A percentile compares a stretch with the other conserved stretches of the same genome.
Conservation (phyloP, 2,113 vertebrate genomes). For the Phycodurus eques region DNA sequence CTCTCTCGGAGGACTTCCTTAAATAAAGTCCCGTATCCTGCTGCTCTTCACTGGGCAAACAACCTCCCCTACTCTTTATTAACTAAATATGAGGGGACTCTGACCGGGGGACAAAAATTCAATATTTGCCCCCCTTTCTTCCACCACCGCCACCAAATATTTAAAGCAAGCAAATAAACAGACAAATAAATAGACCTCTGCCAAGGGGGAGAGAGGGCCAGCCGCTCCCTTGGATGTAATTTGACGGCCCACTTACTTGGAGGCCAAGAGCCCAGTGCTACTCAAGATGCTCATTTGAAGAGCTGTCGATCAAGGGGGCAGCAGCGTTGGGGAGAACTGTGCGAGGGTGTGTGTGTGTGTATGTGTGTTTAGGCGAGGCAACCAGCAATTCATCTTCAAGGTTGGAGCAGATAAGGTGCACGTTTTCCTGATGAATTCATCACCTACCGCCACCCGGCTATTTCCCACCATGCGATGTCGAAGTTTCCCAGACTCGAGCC, state of each 20-base stretch:
- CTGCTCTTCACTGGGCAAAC: constrained; percentile 76
- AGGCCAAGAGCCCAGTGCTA: constrained; percentile 83
- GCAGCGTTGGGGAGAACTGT: constrained; percentile 37
- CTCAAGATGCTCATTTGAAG: constrained; percentile 88
- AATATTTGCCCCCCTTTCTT: constrained; percentile 77
- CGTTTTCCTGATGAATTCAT: constrained; percentile 68
- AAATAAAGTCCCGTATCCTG: constrained; percentile 76
- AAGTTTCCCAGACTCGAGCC: neutral
- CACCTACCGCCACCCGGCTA: constrained; percentile 32
- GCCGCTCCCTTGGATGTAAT: constrained; percentile 82
- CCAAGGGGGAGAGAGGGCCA: constrained; percentile 77
- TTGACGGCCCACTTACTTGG: constrained; percentile 94
- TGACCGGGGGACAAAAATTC: constrained; percentile 86
- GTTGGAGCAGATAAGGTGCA: constrained; percentile 73
- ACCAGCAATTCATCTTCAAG: constrained; percentile 69
- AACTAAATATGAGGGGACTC: constrained; percentile 85
- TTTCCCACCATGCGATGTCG: constrained; percentile 33
- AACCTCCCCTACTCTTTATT: constrained; percentile 87
- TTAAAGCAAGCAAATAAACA: constrained; percentile 88
- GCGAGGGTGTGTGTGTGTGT: constrained; percentile 26
- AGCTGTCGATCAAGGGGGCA: constrained; percentile 83
- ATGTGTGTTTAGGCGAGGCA: constrained; percentile 16
- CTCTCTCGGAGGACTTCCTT: constrained; percentile 77
- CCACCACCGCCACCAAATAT: constrained; percentile 78
- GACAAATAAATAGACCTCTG: constrained; percentile 83